Evolutionary conservation across 1,140 invertebrate genomes (phyloP).

Genomic region (Drosophila lacertosa): DNA sequence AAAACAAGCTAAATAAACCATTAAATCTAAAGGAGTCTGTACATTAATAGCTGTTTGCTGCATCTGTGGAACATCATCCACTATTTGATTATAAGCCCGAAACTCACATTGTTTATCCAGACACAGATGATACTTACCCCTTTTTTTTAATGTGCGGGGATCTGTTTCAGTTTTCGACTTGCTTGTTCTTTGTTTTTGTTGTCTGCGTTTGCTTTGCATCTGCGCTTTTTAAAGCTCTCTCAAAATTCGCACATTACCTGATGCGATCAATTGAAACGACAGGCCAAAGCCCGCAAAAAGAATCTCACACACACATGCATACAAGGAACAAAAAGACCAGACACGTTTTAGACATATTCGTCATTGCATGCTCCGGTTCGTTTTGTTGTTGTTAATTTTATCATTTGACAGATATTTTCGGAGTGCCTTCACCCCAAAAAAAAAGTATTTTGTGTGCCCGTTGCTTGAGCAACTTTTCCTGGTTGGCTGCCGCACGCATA

Average conservation of each 20-base stretch:
- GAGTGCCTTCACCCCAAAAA: conserved; percentile 74
- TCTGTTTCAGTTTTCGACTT: conserved; percentile 11
- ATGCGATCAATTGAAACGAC: conserved; percentile 63
- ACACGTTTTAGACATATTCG: conserved; percentile 71
- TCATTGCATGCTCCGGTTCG: conserved; percentile 60
- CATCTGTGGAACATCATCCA: background rate
- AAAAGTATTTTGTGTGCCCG: conserved; percentile 42
- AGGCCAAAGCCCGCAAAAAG: conserved; percentile 54
- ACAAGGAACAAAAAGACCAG: conserved; percentile 40
- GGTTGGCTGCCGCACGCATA: conserved; percentile 47
- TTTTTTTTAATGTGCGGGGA: conserved; percentile 20
- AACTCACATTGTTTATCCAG: background rate
- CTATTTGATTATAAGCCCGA: background rate
- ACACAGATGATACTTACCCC: conserved; percentile 21
- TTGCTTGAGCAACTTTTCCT: conserved; percentile 71
- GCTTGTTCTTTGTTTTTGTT: conserved; percentile 11
- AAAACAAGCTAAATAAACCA: too few relatives aligned
- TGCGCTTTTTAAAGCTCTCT: conserved; percentile 33
- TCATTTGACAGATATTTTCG: conserved; percentile 80
- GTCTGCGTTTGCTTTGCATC: conserved; percentile 29
- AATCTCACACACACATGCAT: conserved; percentile 3
- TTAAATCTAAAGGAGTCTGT: too few relatives aligned
- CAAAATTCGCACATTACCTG: conserved; percentile 58
- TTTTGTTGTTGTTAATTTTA: conserved; percentile 62
- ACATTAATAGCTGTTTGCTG: background rate